Evolutionary conservation across 2,113 vertebrate genomes (phyloP).

Genomic region (Argyrosomus japonicus): DNA sequence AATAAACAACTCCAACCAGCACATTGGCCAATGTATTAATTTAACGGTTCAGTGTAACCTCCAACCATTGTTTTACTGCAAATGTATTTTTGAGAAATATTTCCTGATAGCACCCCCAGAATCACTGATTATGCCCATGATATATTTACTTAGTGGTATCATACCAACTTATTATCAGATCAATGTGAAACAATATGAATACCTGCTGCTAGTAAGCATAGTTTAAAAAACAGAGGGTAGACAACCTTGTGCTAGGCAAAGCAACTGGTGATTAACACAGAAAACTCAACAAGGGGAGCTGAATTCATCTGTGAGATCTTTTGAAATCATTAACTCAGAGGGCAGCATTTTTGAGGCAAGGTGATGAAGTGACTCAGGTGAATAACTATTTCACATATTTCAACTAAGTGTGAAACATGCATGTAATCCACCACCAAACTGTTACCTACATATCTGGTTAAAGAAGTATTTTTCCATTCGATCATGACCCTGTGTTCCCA

Average conservation of each 20-base stretch:
- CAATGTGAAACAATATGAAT: background rate
- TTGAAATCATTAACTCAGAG: constrained; percentile 1
- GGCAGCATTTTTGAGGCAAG: background rate
- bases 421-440: background rate
- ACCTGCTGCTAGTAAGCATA: background rate
- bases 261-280: background rate
- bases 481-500: background rate
- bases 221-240: background rate
- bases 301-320: background rate
- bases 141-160: background rate
- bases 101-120: background rate
- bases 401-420: background rate
- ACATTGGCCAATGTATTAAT: constrained; percentile 2
- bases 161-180: background rate
- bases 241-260: background rate
- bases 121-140: background rate
- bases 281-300: background rate
- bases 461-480: background rate
- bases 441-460: background rate
- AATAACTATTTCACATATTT: background rate
- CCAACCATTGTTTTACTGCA: background rate
- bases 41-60: background rate
- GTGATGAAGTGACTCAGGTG: constrained; percentile 9
- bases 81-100: background rate
- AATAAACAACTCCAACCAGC: constrained; percentile 4